Evolutionary conservation across 2,888 invertebrate species (phyloP), one percentile per base, ranked within the genome.

Genomic region (Xestia xanthographa): DNA sequence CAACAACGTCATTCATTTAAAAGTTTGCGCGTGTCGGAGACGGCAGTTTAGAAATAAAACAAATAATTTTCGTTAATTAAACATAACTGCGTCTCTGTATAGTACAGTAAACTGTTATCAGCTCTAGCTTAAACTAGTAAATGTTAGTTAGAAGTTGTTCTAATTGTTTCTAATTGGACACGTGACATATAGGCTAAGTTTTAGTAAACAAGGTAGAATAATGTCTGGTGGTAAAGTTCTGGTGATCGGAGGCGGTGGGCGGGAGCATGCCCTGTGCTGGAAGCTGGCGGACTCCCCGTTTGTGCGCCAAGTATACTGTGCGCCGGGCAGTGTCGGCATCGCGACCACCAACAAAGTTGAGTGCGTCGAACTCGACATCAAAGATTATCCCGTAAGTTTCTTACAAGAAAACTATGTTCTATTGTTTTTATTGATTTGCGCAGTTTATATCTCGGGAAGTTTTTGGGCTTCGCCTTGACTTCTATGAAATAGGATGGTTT

Each of bases 201-300:
- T 80, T 85, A 72, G 73, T 88, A 89, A 87, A 91, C 89, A 88
- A 90, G 75, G 77, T 85, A 82, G 82, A 69, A 85, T 77, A 87
- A 96, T 95, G 95, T 90, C 92, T 88, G 93, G 96, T 97, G 91
- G 89, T 72, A 96, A 97, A 90, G 97, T 99, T 83, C 95, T 99
- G 86, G 97, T 99, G 72, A 97, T 99, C 89, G 99, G 99, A 26
- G 97, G 98, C 92, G 99, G 99, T 58, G 99, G 99, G 5, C 97
- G 99, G 86, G 99, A 99, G 95, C 99, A 99, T 96, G 99, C 99
- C 8, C 97, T 99, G 89, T 98, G 98, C 88, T 99, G 99, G 99
- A 99, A 99, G 95, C 95, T 99, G 62, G 97, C 98, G 0, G 98
- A 99, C 92, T 99, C 99, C 65, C 92, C 97, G 22, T 94, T 97